These are phyloP conservation scores for Ectemnius cavifrons DNA, from an alignment of 2,888 invertebrate genomes.

Conservation along the genomic window DNA sequence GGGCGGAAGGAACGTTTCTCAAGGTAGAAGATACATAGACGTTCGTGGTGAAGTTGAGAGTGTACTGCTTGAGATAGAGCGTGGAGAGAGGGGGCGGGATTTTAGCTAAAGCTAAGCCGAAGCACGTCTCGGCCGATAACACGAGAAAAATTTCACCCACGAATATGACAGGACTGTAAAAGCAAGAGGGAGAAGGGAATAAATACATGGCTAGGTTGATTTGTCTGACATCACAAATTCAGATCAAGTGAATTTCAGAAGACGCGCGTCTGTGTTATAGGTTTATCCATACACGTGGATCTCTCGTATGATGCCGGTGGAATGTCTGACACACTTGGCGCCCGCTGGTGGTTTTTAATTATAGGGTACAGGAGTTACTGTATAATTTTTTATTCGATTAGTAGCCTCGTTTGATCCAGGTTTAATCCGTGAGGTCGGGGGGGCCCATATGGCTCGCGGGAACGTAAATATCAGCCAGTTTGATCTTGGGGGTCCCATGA, in stretches of 20 bases:
- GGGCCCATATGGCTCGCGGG: constrained; percentile 56
- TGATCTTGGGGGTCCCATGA: constrained; percentile 66
- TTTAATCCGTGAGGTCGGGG: constrained; percentile 17
- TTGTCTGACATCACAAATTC: constrained; percentile 27
- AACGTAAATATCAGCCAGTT: constrained; percentile 69
- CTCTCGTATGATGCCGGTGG: too few relatives aligned
- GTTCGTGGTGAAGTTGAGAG: constrained; percentile 18
- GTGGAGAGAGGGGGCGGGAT: constrained; percentile 9
- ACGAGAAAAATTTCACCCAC: constrained; percentile 37
- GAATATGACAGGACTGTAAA: too few relatives aligned
- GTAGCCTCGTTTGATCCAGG: constrained; percentile 6
- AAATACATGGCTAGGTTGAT: constrained; percentile 39
- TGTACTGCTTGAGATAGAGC: constrained; percentile 33
- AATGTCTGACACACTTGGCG: too few relatives aligned
- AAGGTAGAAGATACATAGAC: constrained; percentile 15
- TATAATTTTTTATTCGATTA: constrained; percentile 4
- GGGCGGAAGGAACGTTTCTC: constrained; percentile 26
- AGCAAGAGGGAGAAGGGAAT: constrained; percentile 20
- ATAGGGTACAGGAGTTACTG: neutral
- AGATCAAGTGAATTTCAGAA: constrained; percentile 6
- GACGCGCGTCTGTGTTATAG: too few relatives aligned
- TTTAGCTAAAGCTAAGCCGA: neutral
- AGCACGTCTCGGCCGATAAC: constrained; percentile 42
- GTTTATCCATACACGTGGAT: too few relatives aligned
- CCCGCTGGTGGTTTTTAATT: neutral